Evolutionary conservation across 2,113 vertebrate genomes (phyloP).

Genomic region (Rhombomys opimus): DNA sequence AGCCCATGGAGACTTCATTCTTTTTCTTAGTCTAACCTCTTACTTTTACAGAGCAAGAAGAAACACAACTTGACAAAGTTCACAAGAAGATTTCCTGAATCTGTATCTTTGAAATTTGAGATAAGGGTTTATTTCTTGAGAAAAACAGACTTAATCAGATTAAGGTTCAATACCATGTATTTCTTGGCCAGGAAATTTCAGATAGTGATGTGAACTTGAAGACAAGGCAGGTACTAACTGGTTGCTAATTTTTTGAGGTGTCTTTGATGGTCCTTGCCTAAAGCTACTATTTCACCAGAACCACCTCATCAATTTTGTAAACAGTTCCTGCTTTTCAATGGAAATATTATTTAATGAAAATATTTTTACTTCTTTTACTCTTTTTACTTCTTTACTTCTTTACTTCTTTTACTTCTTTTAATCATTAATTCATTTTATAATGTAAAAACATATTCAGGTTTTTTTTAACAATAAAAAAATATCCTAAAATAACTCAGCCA

Average conservation of each 20-base stretch:
- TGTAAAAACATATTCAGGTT: not conserved
- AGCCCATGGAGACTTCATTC: not conserved
- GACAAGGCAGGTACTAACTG: not conserved
- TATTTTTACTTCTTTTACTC: not conserved
- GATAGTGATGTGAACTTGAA: not conserved
- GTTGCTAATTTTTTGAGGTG: not conserved
- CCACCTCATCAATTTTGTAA: not conserved
- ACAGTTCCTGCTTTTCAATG: not conserved
- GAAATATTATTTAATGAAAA: not conserved
- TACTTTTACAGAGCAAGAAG: not conserved
- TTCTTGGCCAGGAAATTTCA: not conserved
- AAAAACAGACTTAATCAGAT: not conserved
- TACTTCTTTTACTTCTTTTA: not conserved
- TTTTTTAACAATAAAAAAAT: not conserved
- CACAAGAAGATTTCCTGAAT: slow-evolving; percentile 2
- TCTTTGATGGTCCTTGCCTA: not conserved
- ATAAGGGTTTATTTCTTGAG: not conserved
- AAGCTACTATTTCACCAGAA: not conserved
- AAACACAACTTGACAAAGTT: not conserved
- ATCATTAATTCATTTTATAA: not conserved
- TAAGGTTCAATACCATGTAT: not conserved
- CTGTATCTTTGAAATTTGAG: not conserved
- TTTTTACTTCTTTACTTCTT: not conserved
- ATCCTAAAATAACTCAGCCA: not conserved
- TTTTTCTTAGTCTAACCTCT: not conserved